Evolutionary conservation across 2,888 invertebrate species (phyloP).

Genomic region (Drosophila pegasa): DNA sequence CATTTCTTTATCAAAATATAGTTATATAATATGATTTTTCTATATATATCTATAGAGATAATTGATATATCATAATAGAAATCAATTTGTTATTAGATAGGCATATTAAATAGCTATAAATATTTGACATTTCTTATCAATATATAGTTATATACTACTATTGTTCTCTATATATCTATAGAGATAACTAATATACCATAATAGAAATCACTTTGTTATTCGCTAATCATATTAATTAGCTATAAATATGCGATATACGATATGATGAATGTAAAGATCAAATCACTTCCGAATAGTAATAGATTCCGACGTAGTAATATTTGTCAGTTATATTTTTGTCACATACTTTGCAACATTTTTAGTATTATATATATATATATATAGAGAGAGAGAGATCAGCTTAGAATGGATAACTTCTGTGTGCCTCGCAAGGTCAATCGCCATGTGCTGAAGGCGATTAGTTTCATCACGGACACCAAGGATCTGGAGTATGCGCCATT

Average conservation of each 20-base stretch:
- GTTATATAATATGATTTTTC: not conserved
- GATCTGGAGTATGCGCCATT: constrained; percentile 20
- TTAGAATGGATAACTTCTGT: constrained; percentile 64
- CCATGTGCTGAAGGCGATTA: constrained; percentile 72
- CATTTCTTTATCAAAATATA: not conserved
- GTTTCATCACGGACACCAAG: constrained; percentile 35
- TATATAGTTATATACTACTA: not conserved
- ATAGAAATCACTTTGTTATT: not conserved
- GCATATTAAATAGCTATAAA: not conserved
- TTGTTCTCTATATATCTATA: too few species aligned
- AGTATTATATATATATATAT: not conserved
- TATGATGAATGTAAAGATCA: not conserved
- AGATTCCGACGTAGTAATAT: not conserved
- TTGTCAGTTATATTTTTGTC: not conserved
- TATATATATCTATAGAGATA: too few species aligned
- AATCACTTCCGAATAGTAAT: not conserved
- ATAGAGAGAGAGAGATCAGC: not conserved
- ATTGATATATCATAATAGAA: too few species aligned
- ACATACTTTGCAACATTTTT: not conserved
- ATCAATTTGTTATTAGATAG: not conserved
- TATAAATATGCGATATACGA: too few species aligned
- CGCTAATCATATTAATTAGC: not conserved
- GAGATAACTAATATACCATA: too few species aligned
- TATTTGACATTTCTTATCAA: not conserved
- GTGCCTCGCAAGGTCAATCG: constrained; percentile 75